A percentile compares a stretch with the other conserved stretches of the same genome.
Evolutionary conservation across 2,797 vertebrate species (phyloP).

Genomic region (Trachurus trachurus): DNA sequence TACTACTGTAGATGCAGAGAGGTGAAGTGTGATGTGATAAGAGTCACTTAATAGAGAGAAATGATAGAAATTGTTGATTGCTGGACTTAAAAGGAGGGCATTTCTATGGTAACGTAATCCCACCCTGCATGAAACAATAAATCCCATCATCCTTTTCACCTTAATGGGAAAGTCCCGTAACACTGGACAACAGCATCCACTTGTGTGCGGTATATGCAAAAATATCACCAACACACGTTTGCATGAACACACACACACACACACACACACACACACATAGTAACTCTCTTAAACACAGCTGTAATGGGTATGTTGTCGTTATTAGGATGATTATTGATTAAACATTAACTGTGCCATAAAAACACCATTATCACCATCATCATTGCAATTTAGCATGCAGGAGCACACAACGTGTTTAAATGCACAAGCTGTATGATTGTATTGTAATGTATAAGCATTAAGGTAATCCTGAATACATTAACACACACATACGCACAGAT

Average conservation of each 20-base stretch:
- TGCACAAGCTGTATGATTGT: slow-evolving; percentile 8
- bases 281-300: slow-evolving; percentile 43
- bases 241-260: not conserved
- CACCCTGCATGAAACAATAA: not conserved
- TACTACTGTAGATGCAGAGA: slow-evolving; percentile 3
- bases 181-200: no score
- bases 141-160: not conserved
- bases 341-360: slow-evolving; percentile 70
- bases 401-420: slow-evolving; percentile 28
- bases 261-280: not conserved
- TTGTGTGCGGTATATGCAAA: not conserved
- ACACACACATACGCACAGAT: slow-evolving; percentile 31
- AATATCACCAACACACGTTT: not conserved
- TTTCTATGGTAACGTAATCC: not conserved
- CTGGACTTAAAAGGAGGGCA: not conserved
- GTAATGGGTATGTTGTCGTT: slow-evolving; percentile 40
- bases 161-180: not conserved
- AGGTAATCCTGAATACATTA: slow-evolving; percentile 12
- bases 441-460: slow-evolving; percentile 38
- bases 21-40: not conserved
- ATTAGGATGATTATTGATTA: slow-evolving; percentile 72
- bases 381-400: slow-evolving; percentile 31
- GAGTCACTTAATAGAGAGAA: not conserved
- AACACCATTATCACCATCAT: slow-evolving; percentile 65
- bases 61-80: not conserved